Evolutionary conservation across 2,113 vertebrate species (phyloP).

Genomic region (Anser brachyrhynchus): DNA sequence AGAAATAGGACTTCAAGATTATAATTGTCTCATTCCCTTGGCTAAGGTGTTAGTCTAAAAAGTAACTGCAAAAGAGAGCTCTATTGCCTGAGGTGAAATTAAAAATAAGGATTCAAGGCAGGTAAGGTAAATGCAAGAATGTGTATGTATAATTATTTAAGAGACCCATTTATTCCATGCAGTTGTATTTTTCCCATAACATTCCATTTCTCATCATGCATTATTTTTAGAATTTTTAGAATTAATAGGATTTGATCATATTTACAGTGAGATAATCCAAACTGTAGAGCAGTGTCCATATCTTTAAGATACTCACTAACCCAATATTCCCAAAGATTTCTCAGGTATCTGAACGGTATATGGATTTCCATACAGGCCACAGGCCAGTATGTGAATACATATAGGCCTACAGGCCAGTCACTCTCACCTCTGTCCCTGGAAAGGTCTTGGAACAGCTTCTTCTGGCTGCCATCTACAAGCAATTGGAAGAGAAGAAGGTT

Average conservation of each 20-base stretch:
- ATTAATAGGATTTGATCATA: constrained; percentile 25
- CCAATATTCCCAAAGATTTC: background rate
- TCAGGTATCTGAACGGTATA: background rate
- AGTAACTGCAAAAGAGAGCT: background rate
- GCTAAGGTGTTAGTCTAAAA: constrained; percentile 11
- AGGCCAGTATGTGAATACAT: too few species aligned
- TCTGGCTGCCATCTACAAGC: too few species aligned
- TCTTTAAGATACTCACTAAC: background rate
- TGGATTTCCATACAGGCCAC: background rate
- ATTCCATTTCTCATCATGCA: background rate
- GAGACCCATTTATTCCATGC: background rate
- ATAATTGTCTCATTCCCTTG: background rate
- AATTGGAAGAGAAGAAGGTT: too few species aligned
- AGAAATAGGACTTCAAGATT: background rate
- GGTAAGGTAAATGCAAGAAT: background rate
- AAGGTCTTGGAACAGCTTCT: too few species aligned
- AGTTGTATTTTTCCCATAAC: background rate
- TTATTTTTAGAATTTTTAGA: background rate
- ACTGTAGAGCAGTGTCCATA: background rate
- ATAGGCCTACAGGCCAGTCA: too few species aligned
- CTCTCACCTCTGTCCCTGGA: too few species aligned
- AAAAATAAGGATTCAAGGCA: constrained; percentile 21
- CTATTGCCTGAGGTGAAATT: background rate
- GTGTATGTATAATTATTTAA: background rate
- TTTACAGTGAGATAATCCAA: constrained; percentile 8